phyloP scores from a whole-genome alignment of 1,140 invertebrate species.

The Cryptotermes secundus region DNA sequence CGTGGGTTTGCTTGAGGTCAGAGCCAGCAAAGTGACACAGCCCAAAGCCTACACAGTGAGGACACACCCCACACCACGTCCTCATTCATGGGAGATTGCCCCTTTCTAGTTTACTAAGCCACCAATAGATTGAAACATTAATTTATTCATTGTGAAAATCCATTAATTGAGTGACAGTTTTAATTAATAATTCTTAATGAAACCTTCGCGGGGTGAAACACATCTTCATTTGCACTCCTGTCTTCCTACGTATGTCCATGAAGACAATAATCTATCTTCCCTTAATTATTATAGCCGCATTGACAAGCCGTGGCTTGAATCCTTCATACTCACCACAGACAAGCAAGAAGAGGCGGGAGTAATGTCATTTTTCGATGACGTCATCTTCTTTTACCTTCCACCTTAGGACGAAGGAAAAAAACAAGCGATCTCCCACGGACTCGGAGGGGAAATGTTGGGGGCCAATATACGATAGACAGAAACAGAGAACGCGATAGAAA shows the following conservation, averaged over 20 bases:
- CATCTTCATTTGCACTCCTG: not conserved
- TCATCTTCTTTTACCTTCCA: not conserved
- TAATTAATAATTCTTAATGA: not conserved
- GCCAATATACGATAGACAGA: not conserved
- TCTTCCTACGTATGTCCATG: not conserved
- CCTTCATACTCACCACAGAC: not conserved
- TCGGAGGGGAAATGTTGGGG: not conserved
- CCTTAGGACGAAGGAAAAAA: not conserved
- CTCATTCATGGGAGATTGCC: not conserved
- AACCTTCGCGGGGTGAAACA: not conserved
- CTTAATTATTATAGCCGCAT: not conserved
- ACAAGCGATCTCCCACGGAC: not conserved
- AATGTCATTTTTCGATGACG: constrained; percentile 19
- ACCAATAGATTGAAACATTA: not conserved
- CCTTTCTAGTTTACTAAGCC: not conserved
- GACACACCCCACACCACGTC: not conserved
- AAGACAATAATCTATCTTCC: constrained; percentile 7
- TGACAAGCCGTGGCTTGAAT: not conserved
- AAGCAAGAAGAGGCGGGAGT: not conserved
- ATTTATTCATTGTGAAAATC: not conserved
- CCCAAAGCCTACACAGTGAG: not conserved
- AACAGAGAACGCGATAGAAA: not conserved
- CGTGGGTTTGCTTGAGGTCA: not conserved
- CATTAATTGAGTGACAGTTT: constrained; percentile 7
- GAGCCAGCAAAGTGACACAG: not conserved